Evolutionary conservation across 37 sponge, comb jelly and placozoan genomes (phyloP).

Genomic region (Dysidea cf. avara): DNA sequence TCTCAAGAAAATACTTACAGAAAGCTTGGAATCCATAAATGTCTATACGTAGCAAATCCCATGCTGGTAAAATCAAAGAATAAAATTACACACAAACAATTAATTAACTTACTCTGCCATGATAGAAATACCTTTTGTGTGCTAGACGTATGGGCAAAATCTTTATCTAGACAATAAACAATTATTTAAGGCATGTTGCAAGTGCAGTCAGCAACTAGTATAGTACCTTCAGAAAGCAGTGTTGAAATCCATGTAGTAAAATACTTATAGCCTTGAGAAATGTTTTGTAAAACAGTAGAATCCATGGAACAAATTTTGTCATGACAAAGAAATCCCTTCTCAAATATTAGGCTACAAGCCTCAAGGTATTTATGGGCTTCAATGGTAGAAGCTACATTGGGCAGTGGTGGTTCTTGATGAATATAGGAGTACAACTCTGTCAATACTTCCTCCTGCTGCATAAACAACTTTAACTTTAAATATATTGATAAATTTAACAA

Average conservation of each 20-base stretch:
- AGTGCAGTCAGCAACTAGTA: not conserved
- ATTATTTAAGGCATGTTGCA: not conserved
- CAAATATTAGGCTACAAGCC: slow-evolving; percentile 38
- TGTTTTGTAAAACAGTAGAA: slow-evolving; percentile 2
- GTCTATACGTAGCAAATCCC: slow-evolving; percentile 12
- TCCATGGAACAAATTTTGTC: not conserved
- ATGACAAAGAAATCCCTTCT: slow-evolving; percentile 27
- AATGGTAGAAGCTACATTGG: not conserved
- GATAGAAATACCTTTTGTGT: slow-evolving; percentile 14
- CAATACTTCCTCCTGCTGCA: slow-evolving; percentile 37
- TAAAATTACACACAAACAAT: no score
- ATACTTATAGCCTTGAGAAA: slow-evolving; percentile 25
- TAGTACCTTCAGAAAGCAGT: not conserved
- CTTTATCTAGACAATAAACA: not conserved
- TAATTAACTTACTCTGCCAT: slow-evolving; percentile 44
- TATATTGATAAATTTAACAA: not conserved
- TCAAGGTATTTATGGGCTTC: slow-evolving; percentile 5
- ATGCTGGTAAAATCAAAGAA: slow-evolving; percentile 11
- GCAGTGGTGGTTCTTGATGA: not conserved
- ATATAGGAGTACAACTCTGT: slow-evolving; percentile 23
- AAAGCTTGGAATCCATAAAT: slow-evolving; percentile 3
- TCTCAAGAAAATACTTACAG: not conserved
- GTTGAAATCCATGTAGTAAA: slow-evolving; percentile 11
- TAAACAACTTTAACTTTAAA: not conserved
- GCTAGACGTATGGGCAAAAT: not conserved